phyloP scores from a whole-genome alignment of 2,888 invertebrate species.

The Globia sparganii region DNA sequence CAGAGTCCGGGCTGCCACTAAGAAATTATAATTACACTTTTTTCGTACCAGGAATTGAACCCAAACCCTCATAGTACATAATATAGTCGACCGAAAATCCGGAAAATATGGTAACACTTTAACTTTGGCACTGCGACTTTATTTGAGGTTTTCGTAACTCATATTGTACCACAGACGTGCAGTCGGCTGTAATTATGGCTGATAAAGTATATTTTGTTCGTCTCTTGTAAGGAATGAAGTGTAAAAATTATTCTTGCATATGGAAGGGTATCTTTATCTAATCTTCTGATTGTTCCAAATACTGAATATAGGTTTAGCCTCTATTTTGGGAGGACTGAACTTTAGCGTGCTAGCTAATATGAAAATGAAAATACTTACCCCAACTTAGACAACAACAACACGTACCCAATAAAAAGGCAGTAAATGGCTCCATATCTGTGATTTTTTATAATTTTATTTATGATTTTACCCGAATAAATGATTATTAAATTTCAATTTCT shows the following conservation, averaged over 20 bases:
- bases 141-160: neutral
- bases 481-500: neutral
- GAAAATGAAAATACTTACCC: constrained; percentile 75
- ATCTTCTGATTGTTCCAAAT: neutral
- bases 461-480: neutral
- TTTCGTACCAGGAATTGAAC: neutral
- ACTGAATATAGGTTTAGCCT: neutral
- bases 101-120: too few species aligned
- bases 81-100: too few species aligned
- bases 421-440: constrained; percentile 75
- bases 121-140: too few species aligned
- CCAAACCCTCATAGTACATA: too few species aligned
- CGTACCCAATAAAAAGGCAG: constrained; percentile 75
- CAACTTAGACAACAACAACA: constrained; percentile 77
- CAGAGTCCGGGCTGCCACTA: too few species aligned
- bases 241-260: neutral
- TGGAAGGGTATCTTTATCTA: neutral
- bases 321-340: neutral
- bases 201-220: neutral
- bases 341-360: neutral
- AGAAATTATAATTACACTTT: neutral
- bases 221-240: neutral
- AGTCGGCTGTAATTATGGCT: neutral
- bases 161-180: too few species aligned
- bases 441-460: constrained; percentile 9